Evolutionary conservation across 2,113 vertebrate species (phyloP), one percentile per base, ranked within the genome.

Genomic region (Lonchura striata): DNA sequence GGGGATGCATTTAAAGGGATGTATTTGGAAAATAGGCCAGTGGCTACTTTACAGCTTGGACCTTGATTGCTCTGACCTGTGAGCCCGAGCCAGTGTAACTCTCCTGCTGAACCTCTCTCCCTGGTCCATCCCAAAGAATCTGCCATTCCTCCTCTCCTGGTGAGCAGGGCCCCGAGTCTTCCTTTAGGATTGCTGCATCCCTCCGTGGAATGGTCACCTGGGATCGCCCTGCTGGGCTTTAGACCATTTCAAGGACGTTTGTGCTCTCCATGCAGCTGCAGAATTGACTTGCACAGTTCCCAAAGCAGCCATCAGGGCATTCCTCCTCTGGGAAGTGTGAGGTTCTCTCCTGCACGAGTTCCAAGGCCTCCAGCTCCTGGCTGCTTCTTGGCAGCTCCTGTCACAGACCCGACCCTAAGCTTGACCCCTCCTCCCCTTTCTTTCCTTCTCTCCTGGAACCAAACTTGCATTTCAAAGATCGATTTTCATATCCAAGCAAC

Each of bases 401-500:
- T 37, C 10, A 1, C 49, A 37, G 65, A 6, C 2, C 0, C 16
- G 20, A 41, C 94, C 82, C 59, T 41, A 82, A 46, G 63, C 81
- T 52, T 57, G 31, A 49, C 41, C 69, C 24, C 13, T 25, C 39
- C 54, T 13, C 13, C 13, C 9, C 0, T 25, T 69, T 18, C 35
- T 42, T 77, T 54, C 88, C 85, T 88, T 30, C 47, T 90, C 59
- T 88, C 52, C 85, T 82, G 63, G 52, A 96, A 72, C 49, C 74
- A 87, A 46, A 83, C 85, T 86, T 47, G 28, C 52, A 90, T 87
- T 82, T 76, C 31, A 39, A 54, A 71, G 66, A 22, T 85, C 30
- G 66, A 50, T 63, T 74, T 85, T 85, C 77, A 35, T 75, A 82
- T 46, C 93, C 46, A 15, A 75, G 64, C 37, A 65, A 64, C 20